Percentiles rank a stretch among this genome's conserved stretches.
phyloP scores from a whole-genome alignment of 2,113 vertebrate genomes.

The Anguilla rostrata region DNA sequence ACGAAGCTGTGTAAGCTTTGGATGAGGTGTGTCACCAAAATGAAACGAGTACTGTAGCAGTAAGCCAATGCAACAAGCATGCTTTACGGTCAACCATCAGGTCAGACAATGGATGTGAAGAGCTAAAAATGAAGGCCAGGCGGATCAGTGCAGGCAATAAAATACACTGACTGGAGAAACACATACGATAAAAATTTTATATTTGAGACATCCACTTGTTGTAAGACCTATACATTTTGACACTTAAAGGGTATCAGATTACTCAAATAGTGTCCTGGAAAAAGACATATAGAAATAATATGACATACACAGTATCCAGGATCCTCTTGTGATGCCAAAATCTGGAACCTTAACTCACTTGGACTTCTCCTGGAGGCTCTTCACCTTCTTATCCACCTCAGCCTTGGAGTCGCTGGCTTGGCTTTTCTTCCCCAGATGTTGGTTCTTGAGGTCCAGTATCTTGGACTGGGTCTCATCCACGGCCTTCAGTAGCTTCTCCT shows the following conservation, averaged over 20 bases:
- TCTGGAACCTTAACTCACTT: conserved; percentile 64
- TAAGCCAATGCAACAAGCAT: too few relatives aligned
- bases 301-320: background rate
- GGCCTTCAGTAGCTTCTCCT: conserved; percentile 66
- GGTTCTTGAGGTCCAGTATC: conserved; percentile 67
- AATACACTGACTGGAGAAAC: too few relatives aligned
- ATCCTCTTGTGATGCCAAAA: background rate
- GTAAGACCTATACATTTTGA: too few relatives aligned
- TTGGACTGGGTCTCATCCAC: conserved; percentile 71
- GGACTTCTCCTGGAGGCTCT: conserved; percentile 63
- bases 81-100: too few relatives aligned
- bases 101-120: too few relatives aligned
- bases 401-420: conserved; percentile 64
- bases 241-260: background rate
- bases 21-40: too few relatives aligned
- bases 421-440: conserved; percentile 67
- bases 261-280: background rate
- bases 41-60: too few relatives aligned
- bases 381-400: conserved; percentile 75
- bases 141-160: too few relatives aligned
- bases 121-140: too few relatives aligned
- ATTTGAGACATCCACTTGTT: too few relatives aligned
- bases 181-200: too few relatives aligned
- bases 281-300: background rate
- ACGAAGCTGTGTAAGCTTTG: too few relatives aligned